phyloP scores from a whole-genome alignment of 2,888 invertebrate species.

The Polymixis flavicincta region DNA sequence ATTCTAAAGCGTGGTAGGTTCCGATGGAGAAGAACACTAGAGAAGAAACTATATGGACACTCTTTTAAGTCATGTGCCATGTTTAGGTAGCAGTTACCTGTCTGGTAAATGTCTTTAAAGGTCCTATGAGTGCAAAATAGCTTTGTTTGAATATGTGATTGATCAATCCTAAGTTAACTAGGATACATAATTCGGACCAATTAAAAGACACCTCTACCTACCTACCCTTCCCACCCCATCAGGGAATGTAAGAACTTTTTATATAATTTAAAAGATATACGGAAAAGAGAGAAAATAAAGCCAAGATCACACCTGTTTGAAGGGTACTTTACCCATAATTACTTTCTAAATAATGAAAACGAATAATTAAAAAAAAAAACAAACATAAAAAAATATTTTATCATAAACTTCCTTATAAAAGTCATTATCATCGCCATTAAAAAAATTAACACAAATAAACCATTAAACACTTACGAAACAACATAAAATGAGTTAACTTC shows the following conservation, averaged over 20 bases:
- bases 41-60: too few relatives aligned
- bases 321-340: background rate
- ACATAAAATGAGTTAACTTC: conserved; percentile 58
- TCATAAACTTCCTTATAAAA: conserved; percentile 39
- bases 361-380: background rate
- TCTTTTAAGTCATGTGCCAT: background rate
- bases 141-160: background rate
- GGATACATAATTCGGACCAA: background rate
- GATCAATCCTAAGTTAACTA: background rate
- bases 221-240: too few relatives aligned
- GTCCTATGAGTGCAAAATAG: background rate
- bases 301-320: background rate
- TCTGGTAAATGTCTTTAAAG: too few relatives aligned
- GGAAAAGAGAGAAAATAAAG: background rate
- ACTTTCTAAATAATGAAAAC: conserved; percentile 2
- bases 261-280: background rate
- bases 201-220: background rate
- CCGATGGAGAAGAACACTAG: too few relatives aligned
- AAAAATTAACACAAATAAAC: conserved; percentile 53
- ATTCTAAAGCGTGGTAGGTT: background rate
- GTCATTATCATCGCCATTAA: conserved; percentile 60
- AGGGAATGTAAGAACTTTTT: background rate
- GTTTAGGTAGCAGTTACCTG: background rate
- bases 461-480: conserved; percentile 54
- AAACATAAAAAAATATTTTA: conserved; percentile 31